Evolutionary conservation across 2,888 invertebrate species (phyloP).

Genomic region (Eumacrocentrus americanus): DNA sequence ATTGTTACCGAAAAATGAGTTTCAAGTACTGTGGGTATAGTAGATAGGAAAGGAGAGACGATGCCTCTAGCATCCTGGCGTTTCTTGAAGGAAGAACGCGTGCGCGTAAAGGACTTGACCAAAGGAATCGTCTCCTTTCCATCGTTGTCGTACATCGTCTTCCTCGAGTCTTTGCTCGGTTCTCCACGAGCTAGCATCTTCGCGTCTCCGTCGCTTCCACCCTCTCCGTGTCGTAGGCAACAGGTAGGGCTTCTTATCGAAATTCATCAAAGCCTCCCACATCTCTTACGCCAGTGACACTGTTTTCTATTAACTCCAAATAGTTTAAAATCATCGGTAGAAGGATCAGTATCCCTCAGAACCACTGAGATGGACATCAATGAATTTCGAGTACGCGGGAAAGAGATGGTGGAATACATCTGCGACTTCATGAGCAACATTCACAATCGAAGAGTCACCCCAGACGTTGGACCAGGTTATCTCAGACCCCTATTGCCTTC

Average conservation of each 20-base stretch:
- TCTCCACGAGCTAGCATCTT: constrained; percentile 30
- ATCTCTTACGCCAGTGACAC: neutral
- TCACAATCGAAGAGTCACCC: constrained; percentile 81
- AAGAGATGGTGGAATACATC: constrained; percentile 96
- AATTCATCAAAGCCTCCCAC: constrained; percentile 1
- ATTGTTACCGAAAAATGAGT: no score
- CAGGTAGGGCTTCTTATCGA: constrained; percentile 21
- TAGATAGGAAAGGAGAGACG: neutral
- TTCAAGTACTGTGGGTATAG: neutral
- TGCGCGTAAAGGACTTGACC: constrained; percentile 19
- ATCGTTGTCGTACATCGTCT: constrained; percentile 23
- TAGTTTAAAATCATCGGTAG: neutral
- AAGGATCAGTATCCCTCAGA: no score
- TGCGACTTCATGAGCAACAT: constrained; percentile 87
- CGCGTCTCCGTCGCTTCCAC: neutral
- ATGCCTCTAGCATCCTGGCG: neutral
- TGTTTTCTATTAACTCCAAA: neutral
- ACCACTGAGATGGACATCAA: constrained; percentile 87
- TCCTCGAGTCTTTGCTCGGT: constrained; percentile 32
- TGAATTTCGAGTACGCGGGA: constrained; percentile 85
- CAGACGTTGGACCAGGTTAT: constrained; percentile 91
- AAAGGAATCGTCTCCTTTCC: constrained; percentile 10
- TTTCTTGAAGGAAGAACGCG: constrained; percentile 15
- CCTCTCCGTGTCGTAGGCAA: constrained; percentile 9
- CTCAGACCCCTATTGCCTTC: constrained; percentile 77